Evolutionary conservation across 2,888 invertebrate genomes (phyloP).

Genomic region (Amphiduros pacificus): DNA sequence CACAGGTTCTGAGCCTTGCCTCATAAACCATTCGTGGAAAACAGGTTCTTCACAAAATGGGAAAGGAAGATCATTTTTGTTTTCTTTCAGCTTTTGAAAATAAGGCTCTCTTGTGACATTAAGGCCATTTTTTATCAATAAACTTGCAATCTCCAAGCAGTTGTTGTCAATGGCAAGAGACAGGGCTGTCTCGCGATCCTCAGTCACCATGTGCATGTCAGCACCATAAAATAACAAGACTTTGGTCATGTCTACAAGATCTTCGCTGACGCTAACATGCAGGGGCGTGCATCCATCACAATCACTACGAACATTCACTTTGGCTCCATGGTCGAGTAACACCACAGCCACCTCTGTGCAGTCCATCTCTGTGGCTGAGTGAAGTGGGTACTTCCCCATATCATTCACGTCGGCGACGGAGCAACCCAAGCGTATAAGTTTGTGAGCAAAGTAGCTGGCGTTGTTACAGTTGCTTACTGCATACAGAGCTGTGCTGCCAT

Average conservation of each 20-base stretch:
- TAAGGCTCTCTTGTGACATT: not conserved
- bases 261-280: not conserved
- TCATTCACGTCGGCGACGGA: not conserved
- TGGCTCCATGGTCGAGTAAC: conserved; percentile 6
- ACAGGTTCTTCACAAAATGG: too few species aligned
- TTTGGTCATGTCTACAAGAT: conserved; percentile 1
- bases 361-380: conserved; percentile 6
- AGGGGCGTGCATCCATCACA: not conserved
- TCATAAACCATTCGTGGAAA: not conserved
- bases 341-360: conserved; percentile 8
- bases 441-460: not conserved
- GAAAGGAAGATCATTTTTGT: too few species aligned
- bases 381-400: not conserved
- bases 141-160: not conserved
- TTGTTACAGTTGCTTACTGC: conserved; percentile 2
- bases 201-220: not conserved
- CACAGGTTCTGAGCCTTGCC: not conserved
- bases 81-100: too few species aligned
- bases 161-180: conserved; percentile 6
- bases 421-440: conserved; percentile 2
- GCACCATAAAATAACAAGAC: conserved; percentile 5
- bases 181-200: not conserved
- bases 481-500: conserved; percentile 1
- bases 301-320: not conserved
- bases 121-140: not conserved